Conservation (phyloP, 1,140 invertebrate genomes). For the Drosophila auraria region DNA sequence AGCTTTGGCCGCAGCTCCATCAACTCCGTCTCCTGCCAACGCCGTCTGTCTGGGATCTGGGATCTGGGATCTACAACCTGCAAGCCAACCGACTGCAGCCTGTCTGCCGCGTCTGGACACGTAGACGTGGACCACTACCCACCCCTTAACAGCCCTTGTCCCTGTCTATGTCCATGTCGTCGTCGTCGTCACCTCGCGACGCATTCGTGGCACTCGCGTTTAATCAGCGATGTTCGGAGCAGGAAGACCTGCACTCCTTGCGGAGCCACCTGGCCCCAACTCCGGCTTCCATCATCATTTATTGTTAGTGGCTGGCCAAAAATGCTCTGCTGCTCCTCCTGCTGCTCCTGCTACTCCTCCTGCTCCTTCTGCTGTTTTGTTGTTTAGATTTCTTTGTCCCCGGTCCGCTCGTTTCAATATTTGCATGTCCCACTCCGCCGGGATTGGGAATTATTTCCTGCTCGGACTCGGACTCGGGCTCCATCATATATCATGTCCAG, state of each 20-base stretch:
- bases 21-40: conserved; percentile 7
- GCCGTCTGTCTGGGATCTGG: conserved; percentile 38
- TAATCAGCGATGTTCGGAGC: conserved; percentile 54
- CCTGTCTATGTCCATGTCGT: conserved; percentile 52
- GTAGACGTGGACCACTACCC: conserved; percentile 36
- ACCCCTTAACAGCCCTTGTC: background rate
- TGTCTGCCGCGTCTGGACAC: conserved; percentile 69
- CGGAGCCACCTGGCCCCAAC: conserved; percentile 13
- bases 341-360: background rate
- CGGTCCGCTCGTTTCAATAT: conserved; percentile 74
- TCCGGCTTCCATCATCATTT: conserved; percentile 60
- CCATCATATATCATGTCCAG: conserved; percentile 82
- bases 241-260: conserved; percentile 33
- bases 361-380: conserved; percentile 52
- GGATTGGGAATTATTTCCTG: conserved; percentile 78
- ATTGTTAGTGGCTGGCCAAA: conserved; percentile 72
- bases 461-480: conserved; percentile 27
- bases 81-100: conserved; percentile 36
- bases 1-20: conserved; percentile 4
- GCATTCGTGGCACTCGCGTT: conserved; percentile 71
- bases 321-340: conserved; percentile 17
- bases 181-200: conserved; percentile 78
- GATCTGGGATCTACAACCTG: conserved; percentile 61
- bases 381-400: conserved; percentile 80
- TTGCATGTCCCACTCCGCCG: conserved; percentile 54